Evolutionary conservation across 2,113 vertebrate species (phyloP).

Genomic region (Hippolais icterina): DNA sequence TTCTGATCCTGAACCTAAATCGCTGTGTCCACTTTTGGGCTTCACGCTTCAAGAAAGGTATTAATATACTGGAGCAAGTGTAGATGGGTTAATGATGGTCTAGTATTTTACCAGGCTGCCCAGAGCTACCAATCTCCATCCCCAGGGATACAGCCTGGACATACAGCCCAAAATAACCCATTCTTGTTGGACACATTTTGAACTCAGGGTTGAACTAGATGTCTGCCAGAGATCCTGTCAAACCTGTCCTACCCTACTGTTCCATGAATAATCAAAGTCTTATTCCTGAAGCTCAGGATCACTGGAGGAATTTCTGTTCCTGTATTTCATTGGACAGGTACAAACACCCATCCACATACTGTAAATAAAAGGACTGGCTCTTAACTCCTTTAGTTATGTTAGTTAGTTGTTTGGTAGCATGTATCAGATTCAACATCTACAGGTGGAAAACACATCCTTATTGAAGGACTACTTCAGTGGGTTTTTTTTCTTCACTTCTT

Average conservation of each 20-base stretch:
- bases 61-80: neutral
- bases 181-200: neutral
- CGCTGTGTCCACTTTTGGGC: neutral
- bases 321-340: neutral
- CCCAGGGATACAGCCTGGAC: neutral
- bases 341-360: neutral
- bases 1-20: neutral
- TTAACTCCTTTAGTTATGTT: neutral
- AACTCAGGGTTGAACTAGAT: neutral
- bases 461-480: neutral
- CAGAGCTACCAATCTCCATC: neutral
- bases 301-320: neutral
- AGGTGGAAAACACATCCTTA: neutral
- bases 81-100: neutral
- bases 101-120: neutral
- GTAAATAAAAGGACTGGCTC: neutral
- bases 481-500: neutral
- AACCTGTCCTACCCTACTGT: neutral
- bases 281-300: neutral
- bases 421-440: neutral
- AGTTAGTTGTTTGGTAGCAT: neutral
- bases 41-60: neutral
- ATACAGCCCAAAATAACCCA: neutral
- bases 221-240: neutral
- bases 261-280: neutral